A percentile compares a stretch with the other conserved stretches of the same genome.
These are phyloP conservation scores for Pachyuromys duprasi DNA, from an alignment of 2,797 vertebrate species.

Conservation along the genomic window DNA sequence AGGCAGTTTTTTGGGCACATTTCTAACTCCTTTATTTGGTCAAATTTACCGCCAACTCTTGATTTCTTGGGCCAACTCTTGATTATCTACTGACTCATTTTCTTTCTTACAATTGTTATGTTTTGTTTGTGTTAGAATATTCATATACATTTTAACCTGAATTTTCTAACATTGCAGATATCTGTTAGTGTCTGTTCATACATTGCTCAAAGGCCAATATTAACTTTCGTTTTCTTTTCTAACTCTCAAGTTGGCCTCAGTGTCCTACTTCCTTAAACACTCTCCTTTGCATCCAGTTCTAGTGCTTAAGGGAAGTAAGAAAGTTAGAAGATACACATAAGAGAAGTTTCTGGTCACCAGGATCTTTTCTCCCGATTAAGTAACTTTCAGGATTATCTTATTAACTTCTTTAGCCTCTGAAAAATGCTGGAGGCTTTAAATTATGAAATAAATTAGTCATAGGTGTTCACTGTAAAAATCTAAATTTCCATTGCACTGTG, in stretches of 20 bases:
- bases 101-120: neutral
- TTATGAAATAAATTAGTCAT: neutral
- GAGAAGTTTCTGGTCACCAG: neutral
- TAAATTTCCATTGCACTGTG: neutral
- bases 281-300: neutral
- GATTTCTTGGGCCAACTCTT: neutral
- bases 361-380: neutral
- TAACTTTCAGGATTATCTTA: neutral
- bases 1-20: neutral
- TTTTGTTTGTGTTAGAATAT: neutral
- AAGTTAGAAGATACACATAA: neutral
- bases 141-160: neutral
- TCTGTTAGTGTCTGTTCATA: neutral
- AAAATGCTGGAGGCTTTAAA: neutral
- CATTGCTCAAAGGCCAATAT: neutral
- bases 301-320: neutral
- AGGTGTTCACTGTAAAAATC: neutral
- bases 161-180: neutral
- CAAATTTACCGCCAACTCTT: neutral
- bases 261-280: neutral
- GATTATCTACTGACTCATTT: neutral
- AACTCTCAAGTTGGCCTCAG: neutral
- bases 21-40: neutral
- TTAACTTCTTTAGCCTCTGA: neutral
- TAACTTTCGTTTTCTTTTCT: neutral